These are phyloP conservation scores for Oncopodura yosiiana DNA, from an alignment of 1,140 invertebrate genomes.

Conservation along the genomic window DNA sequence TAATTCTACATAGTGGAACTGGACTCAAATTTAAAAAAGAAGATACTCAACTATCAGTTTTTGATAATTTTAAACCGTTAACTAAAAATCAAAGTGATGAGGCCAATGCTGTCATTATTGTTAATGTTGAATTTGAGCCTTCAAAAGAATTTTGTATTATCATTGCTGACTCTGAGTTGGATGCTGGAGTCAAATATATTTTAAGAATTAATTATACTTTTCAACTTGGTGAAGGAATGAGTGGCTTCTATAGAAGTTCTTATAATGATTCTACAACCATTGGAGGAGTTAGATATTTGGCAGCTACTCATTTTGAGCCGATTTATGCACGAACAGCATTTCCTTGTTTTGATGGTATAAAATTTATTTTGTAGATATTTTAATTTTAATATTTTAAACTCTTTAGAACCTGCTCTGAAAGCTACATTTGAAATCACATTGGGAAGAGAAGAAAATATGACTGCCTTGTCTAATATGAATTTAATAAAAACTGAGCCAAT, in stretches of 20 bases:
- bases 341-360: conserved; percentile 55
- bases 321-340: conserved; percentile 59
- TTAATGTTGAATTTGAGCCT: conserved; percentile 23
- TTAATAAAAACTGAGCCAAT: conserved; percentile 40
- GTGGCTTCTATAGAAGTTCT: conserved; percentile 79
- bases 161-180: conserved; percentile 35
- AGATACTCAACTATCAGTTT: conserved; percentile 43
- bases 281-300: conserved; percentile 61
- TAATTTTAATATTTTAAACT: too few relatives aligned
- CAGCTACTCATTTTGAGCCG: conserved; percentile 80
- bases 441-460: conserved; percentile 61
- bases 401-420: conserved; percentile 84
- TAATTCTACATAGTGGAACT: conserved; percentile 66
- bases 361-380: too few relatives aligned
- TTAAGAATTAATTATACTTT: conserved; percentile 25
- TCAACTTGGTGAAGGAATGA: conserved; percentile 36
- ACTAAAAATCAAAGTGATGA: not conserved
- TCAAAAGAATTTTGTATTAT: conserved; percentile 32
- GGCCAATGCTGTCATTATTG: not conserved
- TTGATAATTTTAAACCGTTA: not conserved
- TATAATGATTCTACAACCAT: conserved; percentile 56
- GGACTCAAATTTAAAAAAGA: conserved; percentile 53
- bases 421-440: conserved; percentile 71
- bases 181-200: conserved; percentile 5
- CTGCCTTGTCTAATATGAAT: conserved; percentile 67